Evolutionary conservation across 1,140 invertebrate species (phyloP).

Genomic region (Drosophila pseudoananassae): DNA sequence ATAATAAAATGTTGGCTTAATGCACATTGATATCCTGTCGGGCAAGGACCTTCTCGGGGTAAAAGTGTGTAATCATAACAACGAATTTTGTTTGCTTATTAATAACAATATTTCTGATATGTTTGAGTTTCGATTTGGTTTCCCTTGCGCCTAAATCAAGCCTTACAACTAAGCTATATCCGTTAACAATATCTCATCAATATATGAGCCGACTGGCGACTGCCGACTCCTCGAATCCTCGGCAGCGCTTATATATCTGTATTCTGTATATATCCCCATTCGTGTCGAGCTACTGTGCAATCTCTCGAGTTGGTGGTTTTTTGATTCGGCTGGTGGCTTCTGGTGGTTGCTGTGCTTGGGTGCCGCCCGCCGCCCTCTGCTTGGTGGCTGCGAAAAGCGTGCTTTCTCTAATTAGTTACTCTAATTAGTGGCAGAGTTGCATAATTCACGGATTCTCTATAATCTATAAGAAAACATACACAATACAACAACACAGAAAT

Average conservation of each 20-base stretch:
- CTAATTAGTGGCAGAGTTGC: conserved; percentile 81
- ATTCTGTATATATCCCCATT: not conserved
- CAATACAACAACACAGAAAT: conserved; percentile 79
- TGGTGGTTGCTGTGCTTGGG: conserved; percentile 15
- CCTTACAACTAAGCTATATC: conserved; percentile 59
- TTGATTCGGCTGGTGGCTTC: conserved; percentile 24
- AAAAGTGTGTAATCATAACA: conserved; percentile 33
- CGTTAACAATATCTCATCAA: conserved; percentile 11
- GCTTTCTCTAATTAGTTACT: conserved; percentile 53
- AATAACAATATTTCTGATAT: conserved; percentile 73
- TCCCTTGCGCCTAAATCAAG: conserved; percentile 19
- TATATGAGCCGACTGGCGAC: not conserved
- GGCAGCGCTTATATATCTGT: not conserved
- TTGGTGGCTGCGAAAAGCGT: conserved; percentile 47
- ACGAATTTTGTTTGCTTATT: conserved; percentile 42
- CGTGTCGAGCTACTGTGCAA: conserved; percentile 67
- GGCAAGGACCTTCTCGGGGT: not conserved
- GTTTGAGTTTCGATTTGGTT: conserved; percentile 53
- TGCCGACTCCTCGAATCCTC: conserved; percentile 7
- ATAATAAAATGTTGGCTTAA: conserved; percentile 62
- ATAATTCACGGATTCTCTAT: conserved; percentile 81
- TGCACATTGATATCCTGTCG: conserved; percentile 15
- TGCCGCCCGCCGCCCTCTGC: conserved; percentile 21
- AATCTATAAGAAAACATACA: conserved; percentile 82
- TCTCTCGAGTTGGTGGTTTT: conserved; percentile 25